Base-by-base conservation (phyloP, 2,888 invertebrate genomes). In the Hedya salicella region DNA sequence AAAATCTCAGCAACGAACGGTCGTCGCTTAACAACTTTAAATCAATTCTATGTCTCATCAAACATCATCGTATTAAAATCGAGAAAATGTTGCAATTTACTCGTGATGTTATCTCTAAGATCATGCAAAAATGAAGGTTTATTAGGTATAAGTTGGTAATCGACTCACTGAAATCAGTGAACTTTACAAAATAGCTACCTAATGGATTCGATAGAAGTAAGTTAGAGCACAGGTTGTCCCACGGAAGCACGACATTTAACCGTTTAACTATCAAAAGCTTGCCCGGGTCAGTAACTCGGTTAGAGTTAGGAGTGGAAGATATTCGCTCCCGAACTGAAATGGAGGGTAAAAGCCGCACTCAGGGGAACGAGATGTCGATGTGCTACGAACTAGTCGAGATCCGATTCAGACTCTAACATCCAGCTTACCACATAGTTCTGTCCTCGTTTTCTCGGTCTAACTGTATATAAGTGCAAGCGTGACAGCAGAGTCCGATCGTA, bases 191-290 rank as follows among this genome's bases (percentile, higher is more conserved):
- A 16, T 32, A 46, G 46, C n/a, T 56, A 36, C 44, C 50, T 64
- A 52, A 19, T 46, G 39, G 19, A 53, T 32, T 65, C 50, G 44
- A 42, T 69, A 63, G 72, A 68, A 48, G 61, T 64, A 68, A 70
- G 61, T 69, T 62, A 64, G 52, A 70, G 60, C 71, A 69, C 61
- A 65, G 69, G 71, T 68, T 72, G 76, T 72, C 69, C 69, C 73
- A 62, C 66, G 54, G 59, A 65, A 50, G 73, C 74, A 76, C 77
- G 75, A 77, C 70, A 71, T 79, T 82, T 79, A 83, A 81, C 82
- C 79, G 80, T 73, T 80, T 76, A 82, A 82, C 83, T 85, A 84
- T 86, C 82, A 82, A 83, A 85, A 83, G 80, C 82, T 82, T 78
- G 82, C 79, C 71, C 83, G 83, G 83, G 82, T 85, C 84, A 85